Conservation (phyloP, 2,113 vertebrate genomes). For the Eublepharis macularius region DNA sequence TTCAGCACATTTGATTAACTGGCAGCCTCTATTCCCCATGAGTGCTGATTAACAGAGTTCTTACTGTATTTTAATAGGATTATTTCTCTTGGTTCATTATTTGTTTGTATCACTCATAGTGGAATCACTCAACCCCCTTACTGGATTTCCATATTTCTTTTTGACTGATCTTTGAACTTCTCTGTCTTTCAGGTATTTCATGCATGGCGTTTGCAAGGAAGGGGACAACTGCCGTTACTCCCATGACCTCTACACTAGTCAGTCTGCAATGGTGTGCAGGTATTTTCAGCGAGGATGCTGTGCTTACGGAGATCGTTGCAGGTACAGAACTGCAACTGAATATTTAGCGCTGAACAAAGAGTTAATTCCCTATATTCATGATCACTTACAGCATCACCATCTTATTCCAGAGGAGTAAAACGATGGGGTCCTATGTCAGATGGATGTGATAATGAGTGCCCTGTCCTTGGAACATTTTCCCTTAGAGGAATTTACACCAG, state of each 20-base stretch:
- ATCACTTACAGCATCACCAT: background rate
- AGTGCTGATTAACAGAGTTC: background rate
- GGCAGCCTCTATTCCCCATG: too few species aligned
- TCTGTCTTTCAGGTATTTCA: constrained; percentile 87
- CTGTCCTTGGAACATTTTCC: background rate
- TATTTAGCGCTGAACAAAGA: background rate
- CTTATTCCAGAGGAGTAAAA: background rate
- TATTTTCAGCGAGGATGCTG: constrained; percentile 97
- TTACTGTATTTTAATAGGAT: background rate
- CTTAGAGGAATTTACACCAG: background rate
- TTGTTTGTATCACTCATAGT: background rate
- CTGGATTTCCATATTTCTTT: background rate
- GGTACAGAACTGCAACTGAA: constrained; percentile 74
- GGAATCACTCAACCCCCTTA: background rate
- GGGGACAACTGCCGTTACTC: constrained; percentile 97
- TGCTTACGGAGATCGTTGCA: constrained; percentile 94
- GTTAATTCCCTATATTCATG: background rate
- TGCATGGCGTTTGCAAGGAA: constrained; percentile 98
- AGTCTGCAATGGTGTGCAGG: constrained; percentile 91
- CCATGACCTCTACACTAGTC: constrained; percentile 89
- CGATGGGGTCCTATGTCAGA: background rate
- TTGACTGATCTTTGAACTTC: background rate
- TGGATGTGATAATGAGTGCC: background rate
- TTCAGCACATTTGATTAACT: too few species aligned
- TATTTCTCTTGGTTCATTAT: background rate